These are phyloP conservation scores for Stegastes partitus DNA, from an alignment of 2,113 vertebrate species.

Conservation along the genomic window DNA sequence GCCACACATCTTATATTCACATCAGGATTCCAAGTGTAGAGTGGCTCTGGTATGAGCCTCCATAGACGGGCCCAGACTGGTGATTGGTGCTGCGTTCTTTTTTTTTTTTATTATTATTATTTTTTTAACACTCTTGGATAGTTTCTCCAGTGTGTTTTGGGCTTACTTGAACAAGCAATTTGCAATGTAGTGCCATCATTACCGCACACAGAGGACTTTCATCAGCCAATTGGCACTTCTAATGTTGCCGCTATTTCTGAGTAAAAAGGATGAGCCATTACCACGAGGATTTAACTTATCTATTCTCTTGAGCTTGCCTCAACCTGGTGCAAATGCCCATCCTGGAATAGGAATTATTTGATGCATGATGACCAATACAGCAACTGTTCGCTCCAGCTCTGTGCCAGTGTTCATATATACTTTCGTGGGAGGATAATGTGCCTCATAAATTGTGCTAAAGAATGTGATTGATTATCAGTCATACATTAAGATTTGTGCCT, in stretches of 20 bases:
- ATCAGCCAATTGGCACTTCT: conserved; percentile 66
- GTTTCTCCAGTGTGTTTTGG: conserved; percentile 65
- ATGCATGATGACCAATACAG: conserved; percentile 37
- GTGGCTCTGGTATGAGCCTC: conserved; percentile 16
- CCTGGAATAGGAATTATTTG: conserved; percentile 35
- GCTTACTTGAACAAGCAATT: conserved; percentile 75
- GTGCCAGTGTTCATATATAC: conserved; percentile 2
- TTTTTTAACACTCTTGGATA: conserved; percentile 63
- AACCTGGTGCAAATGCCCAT: conserved; percentile 38
- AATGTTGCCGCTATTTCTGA: conserved; percentile 65
- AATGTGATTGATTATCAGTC: conserved; percentile 62
- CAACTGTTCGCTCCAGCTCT: conserved; percentile 38
- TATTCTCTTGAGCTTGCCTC: conserved; percentile 51
- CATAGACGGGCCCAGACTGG: conserved; percentile 43
- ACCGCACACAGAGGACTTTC: conserved; percentile 63
- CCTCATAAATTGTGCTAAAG: conserved; percentile 48
- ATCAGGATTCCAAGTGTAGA: conserved; percentile 35
- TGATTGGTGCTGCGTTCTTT: conserved; percentile 41
- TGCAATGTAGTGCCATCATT: conserved; percentile 72
- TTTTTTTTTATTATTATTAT: too few species aligned
- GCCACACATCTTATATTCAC: conserved; percentile 23
- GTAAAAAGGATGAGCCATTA: conserved; percentile 55
- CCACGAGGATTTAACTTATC: conserved; percentile 59
- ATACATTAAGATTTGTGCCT: conserved; percentile 34
- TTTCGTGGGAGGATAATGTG: conserved; percentile 25